Conservation (phyloP, 2,797 vertebrate species). For the Urophycis tenuis region DNA sequence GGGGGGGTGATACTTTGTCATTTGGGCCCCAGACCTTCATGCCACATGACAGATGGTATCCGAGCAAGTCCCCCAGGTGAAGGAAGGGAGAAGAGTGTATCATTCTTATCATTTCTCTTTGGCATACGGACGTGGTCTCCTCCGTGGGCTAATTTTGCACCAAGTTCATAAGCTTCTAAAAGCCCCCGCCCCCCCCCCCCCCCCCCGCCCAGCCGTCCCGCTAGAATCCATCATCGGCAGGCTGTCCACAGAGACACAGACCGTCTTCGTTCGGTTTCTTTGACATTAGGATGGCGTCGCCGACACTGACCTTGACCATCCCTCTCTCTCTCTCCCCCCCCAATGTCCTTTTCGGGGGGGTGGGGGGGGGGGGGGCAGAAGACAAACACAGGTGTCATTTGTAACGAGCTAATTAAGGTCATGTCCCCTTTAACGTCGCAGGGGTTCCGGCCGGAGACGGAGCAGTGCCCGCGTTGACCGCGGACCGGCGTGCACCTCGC, state of each 20-base stretch:
- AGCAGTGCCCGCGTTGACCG: neutral
- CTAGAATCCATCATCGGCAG: neutral
- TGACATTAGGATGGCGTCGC: neutral
- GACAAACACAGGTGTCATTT: neutral
- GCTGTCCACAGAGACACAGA: neutral
- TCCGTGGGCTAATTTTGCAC: neutral
- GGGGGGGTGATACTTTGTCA: neutral
- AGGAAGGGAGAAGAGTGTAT: neutral
- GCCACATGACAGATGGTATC: neutral
- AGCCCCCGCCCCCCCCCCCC: too few relatives aligned
- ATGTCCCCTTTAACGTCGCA: too few relatives aligned
- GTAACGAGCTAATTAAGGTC: neutral
- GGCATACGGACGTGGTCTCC: neutral
- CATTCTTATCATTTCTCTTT: conserved; percentile 6
- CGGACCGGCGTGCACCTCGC: neutral
- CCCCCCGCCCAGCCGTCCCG: too few relatives aligned
- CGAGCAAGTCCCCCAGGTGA: neutral
- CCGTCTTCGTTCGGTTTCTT: neutral
- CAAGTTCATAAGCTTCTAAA: neutral
- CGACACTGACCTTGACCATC: neutral
- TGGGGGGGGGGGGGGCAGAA: too few relatives aligned
- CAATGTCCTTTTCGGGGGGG: too few relatives aligned
- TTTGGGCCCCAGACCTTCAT: neutral
- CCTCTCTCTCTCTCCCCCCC: neutral
- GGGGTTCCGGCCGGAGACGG: too few relatives aligned